Percentiles rank a stretch among this genome's conserved stretches.
Evolutionary conservation across 2,797 vertebrate genomes (phyloP).

Genomic region (Argentina silus): DNA sequence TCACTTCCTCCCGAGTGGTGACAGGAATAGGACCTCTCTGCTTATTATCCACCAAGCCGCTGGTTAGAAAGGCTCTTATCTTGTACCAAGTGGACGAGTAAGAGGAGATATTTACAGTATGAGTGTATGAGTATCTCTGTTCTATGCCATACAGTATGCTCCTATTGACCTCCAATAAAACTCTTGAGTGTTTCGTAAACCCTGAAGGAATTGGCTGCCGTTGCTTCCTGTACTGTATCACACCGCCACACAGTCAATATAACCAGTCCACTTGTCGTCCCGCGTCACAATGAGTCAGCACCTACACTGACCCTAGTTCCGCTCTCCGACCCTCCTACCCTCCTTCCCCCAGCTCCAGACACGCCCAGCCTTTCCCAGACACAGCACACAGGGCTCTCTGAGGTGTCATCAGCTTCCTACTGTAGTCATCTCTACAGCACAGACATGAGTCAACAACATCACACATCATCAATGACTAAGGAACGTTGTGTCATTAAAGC

Average conservation of each 20-base stretch:
- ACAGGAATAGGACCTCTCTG: neutral
- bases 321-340: slow-evolving; percentile 8
- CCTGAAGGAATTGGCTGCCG: neutral
- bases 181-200: slow-evolving; percentile 23
- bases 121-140: neutral
- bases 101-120: neutral
- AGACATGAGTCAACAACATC: slow-evolving; percentile 41
- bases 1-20: neutral
- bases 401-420: slow-evolving; percentile 39
- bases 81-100: neutral
- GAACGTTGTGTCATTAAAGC: neutral
- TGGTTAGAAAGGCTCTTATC: neutral
- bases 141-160: neutral
- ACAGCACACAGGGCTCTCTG: slow-evolving; percentile 36
- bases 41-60: neutral
- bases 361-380: slow-evolving; percentile 36
- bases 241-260: neutral
- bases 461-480: slow-evolving; percentile 36
- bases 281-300: slow-evolving; percentile 43
- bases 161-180: neutral
- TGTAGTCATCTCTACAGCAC: slow-evolving; percentile 18
- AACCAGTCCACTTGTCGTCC: slow-evolving; percentile 30
- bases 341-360: slow-evolving; percentile 39
- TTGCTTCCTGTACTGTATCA: slow-evolving; percentile 30
- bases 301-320: slow-evolving; percentile 15